Evolutionary conservation across 2,888 invertebrate species (phyloP), one percentile per base, ranked within the genome.

Genomic region (Escarpia spicata): DNA sequence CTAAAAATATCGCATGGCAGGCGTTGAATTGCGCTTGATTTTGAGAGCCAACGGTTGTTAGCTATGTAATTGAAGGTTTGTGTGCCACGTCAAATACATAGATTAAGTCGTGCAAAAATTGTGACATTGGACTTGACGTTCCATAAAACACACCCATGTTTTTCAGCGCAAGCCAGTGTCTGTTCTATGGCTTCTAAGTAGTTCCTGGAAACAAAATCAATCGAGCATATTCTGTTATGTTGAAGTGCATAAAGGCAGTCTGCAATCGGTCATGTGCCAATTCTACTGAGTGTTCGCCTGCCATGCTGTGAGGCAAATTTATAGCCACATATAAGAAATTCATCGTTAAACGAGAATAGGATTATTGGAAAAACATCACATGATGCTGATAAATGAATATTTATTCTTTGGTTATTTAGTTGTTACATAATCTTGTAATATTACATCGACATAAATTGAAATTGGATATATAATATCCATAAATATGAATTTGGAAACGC

Each of bases 21-120:
- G 75, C 75, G 75, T 75, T 75, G 75, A 75, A 75, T 75, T 75
- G 75, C 75, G 75, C 75, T 75, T 75, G 75, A 75, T 75, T 75
- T 75, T 26, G 75, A 75, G 26, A 26, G 75, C 75, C 75, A 75
- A 26, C n/a, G 26, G 26, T 26, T 15, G 75, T 75, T 75, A 6
- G 75, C 75, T 75, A 26, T n/a, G 75, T 26, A 75, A 75, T 75
- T 75, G 75, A 75, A 75, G 75, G 75, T 75, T 75, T 75, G 1
- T 75, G 75, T 19, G 75, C 6, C 75, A 26, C 75, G 26, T 75
- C 75, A 75, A 75, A 75, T 26, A 75, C 26, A 15, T 52, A 75
- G 75, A 75, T 75, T 75, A 75, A 75, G 75, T 75, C 19, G 75
- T 2, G 26, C 75, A 75, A 75, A 75, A 75, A 26, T 75, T n/a